Evolutionary conservation across 2,888 invertebrate species (phyloP).

Genomic region (Apotomis betuletana): DNA sequence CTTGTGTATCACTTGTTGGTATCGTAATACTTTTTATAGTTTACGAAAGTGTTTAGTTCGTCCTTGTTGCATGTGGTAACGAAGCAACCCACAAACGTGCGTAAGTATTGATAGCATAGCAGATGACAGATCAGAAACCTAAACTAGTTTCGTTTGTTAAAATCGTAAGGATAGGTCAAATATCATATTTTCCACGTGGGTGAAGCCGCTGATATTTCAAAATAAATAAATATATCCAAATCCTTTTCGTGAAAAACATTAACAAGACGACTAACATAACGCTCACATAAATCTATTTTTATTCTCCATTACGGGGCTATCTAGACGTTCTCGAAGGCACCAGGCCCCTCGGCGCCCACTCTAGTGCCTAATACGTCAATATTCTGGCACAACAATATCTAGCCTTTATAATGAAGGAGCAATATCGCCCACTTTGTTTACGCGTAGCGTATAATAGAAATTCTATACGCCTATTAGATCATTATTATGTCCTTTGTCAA

Average conservation of each 20-base stretch:
- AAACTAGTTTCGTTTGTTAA: too few species aligned
- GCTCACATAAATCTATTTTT: constrained; percentile 30
- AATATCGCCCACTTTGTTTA: constrained; percentile 29
- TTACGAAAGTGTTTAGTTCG: too few species aligned
- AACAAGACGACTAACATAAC: constrained; percentile 20
- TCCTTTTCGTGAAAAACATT: background rate
- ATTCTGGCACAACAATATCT: constrained; percentile 42
- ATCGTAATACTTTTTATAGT: too few species aligned
- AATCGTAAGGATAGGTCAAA: too few species aligned
- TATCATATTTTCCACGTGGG: too few species aligned
- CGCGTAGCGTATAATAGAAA: constrained; percentile 25
- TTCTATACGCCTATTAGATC: constrained; percentile 16
- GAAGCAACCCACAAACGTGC: too few species aligned
- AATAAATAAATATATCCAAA: background rate
- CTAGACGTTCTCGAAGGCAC: constrained; percentile 55
- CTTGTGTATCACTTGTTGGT: too few species aligned
- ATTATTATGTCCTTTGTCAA: constrained; percentile 26
- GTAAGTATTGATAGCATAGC: too few species aligned
- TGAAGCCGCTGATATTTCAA: too few species aligned
- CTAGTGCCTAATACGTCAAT: constrained; percentile 46
- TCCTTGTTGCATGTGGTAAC: too few species aligned
- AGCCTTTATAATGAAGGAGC: constrained; percentile 29
- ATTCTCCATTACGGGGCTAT: constrained; percentile 44
- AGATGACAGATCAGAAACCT: too few species aligned
- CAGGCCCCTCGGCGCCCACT: constrained; percentile 59